phyloP scores from a whole-genome alignment of 2,888 invertebrate species.

The Nymphalis polychloros region DNA sequence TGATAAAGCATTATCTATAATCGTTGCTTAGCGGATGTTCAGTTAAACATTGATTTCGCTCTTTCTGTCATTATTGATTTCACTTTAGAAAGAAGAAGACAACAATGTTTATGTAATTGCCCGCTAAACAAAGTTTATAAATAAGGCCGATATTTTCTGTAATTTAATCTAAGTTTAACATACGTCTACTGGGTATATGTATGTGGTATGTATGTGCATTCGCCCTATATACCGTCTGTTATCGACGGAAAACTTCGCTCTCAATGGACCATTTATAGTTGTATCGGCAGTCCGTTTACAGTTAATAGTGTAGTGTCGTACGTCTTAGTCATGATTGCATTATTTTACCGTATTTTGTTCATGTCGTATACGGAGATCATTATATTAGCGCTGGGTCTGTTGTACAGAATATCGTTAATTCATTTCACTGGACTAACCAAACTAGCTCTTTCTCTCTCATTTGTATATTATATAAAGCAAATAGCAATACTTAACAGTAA shows the following conservation, averaged over 20 bases:
- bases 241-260: conserved; percentile 14
- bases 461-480: too few relatives aligned
- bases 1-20: too few relatives aligned
- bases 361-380: background rate
- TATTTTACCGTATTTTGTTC: conserved; percentile 9
- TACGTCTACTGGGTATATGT: background rate
- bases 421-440: too few relatives aligned
- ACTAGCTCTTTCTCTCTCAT: too few relatives aligned
- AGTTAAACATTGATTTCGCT: too few relatives aligned
- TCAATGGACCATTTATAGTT: conserved; percentile 14
- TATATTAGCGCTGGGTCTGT: background rate
- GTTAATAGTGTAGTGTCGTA: background rate
- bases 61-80: too few relatives aligned
- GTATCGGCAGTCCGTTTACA: conserved; percentile 12
- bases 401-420: background rate
- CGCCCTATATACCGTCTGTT: conserved; percentile 4
- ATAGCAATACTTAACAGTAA: too few relatives aligned
- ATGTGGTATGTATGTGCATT: conserved; percentile 3
- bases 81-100: too few relatives aligned
- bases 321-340: conserved; percentile 4
- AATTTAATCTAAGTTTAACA: background rate
- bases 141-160: background rate
- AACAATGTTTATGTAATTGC: too few relatives aligned
- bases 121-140: too few relatives aligned
- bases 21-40: too few relatives aligned